phyloP scores from a whole-genome alignment of 2,797 vertebrate species.

The Pipistrellus pipistrellus region DNA sequence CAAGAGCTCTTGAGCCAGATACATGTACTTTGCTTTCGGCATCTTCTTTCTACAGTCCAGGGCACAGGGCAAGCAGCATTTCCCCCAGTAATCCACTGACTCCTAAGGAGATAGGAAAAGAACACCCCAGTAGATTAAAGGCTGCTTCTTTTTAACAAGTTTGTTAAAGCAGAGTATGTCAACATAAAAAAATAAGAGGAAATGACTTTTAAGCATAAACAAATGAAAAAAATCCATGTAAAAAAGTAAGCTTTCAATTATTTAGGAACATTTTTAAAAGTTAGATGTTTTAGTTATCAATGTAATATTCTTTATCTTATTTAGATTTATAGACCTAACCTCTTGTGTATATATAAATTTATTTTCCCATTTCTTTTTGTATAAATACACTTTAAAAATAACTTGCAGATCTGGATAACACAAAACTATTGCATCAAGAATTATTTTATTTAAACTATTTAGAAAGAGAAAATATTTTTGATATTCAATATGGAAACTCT shows the following conservation, averaged over 20 bases:
- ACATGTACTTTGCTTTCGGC: slow-evolving; percentile 97
- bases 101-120: slow-evolving; percentile 87
- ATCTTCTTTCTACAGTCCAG: slow-evolving; percentile 89
- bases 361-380: no score
- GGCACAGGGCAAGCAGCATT: slow-evolving; percentile 89
- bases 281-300: background rate
- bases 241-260: slow-evolving; percentile 74
- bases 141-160: background rate
- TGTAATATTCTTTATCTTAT: slow-evolving; percentile 6
- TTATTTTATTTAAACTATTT: slow-evolving; percentile 45
- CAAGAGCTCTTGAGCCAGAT: slow-evolving; percentile 96
- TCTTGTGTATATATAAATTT: background rate
- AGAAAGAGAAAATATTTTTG: slow-evolving; percentile 55
- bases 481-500: slow-evolving; percentile 36
- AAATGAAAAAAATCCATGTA: slow-evolving; percentile 21
- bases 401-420: slow-evolving; percentile 18
- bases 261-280: slow-evolving; percentile 70
- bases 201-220: slow-evolving; percentile 45
- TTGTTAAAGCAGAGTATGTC: background rate
- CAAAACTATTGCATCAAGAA: slow-evolving; percentile 6
- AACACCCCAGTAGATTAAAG: background rate
- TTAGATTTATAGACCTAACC: slow-evolving; percentile 12
- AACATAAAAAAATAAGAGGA: slow-evolving; percentile 17
- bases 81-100: slow-evolving; percentile 87
- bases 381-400: background rate